Evolutionary conservation across 30 jellyfish, hydroid and myxozoan species (phyloP), one percentile per base, ranked within the genome.

Genomic region (Hydractinia symbiolongicarpus): DNA sequence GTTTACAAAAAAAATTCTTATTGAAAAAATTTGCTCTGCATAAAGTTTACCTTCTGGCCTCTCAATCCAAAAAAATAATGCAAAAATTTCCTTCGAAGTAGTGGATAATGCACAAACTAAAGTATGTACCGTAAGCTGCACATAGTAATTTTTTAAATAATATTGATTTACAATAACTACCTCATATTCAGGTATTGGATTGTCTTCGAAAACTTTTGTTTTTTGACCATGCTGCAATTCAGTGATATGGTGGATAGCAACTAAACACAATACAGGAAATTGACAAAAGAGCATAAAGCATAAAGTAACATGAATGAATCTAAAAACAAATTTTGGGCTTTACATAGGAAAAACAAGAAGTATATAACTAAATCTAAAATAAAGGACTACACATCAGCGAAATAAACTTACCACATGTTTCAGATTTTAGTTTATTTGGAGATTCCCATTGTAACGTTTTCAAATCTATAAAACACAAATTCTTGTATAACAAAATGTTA

Each of bases 151-250:
- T 30, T 30, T 0, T 58, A 17, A 58, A 11, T 58, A 17, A 11
- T 17, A 11, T 58, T 58, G 19, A 58, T 58, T 58, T 58, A 58
- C 15, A n/a, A 81, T 50, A 71, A 13, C 14, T 16, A 92, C 98
- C 98, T 92, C 96, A 61, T 92, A 92, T 61, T 92, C 98, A 67
- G 98, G 98, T 1, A 92, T 92, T 4, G 96, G 98, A 79, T 92
- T 92, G n/a, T 83, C 98, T 83, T 92, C 96, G 76, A 92, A 92
- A 30, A 92, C 96, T 80, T 92, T 92, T 9, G 98, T 92, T 75
- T 83, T 92, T 68, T 92, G 98, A 7, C 98, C 98, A 61, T 81
- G 53, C 9, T 82, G 20, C 19, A 92, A 86, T 55, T 83, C 98
- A 66, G 82, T 74, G 16, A 92, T 92, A 67, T 86, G 79, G 53